Evolutionary conservation across 2,797 vertebrate species (phyloP), one percentile per base, ranked within the genome.

Genomic region (Spondyliosoma cantharus): DNA sequence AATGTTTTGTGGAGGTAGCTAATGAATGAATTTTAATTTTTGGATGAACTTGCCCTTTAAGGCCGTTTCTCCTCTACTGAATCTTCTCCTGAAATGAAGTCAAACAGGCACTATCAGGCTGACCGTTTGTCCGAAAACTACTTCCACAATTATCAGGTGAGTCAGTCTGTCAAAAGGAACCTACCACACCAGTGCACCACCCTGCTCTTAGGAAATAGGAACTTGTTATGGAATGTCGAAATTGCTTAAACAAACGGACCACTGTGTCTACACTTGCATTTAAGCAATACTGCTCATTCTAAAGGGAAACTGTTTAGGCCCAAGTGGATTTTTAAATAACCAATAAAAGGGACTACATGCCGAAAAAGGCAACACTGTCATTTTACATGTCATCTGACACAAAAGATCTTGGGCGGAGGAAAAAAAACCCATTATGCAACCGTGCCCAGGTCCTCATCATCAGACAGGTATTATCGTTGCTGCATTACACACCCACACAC

Each of bases 161-260:
- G 73, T 86, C 86, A 90, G 43, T 73, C 17, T 71, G 79, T 76
- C 57, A 68, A 54, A 83, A 17, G 78, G 79, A 87, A 87, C 48
- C 76, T 32, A n/a, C 54, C 53, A 16, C 59, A 57, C 45, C 19
- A 46, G 45, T 53, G 50, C 76, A 50, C 57, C 81, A 53, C 78
- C 76, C 86, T 60, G 52, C 56, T 48, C 45, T 92, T 89, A 77
- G 71, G 87, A 91, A 93, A 92, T 68, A 90, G 88, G 86, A 92
- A 92, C 52, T 80, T 50, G 76, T 84, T 77, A 64, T n/a, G 83
- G 82, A 85, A 88, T 88, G 87, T 86, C 71, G 84, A 84, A 87
- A 86, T 4, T 42, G 74, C 53, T 62, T 85, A 74, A 70, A 86
- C 88, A 69, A 76, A 89, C 71, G 57, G 8, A 37, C 45, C 49